Evolutionary conservation across 2,888 invertebrate genomes (phyloP).

Genomic region (Dasypogon diadema): DNA sequence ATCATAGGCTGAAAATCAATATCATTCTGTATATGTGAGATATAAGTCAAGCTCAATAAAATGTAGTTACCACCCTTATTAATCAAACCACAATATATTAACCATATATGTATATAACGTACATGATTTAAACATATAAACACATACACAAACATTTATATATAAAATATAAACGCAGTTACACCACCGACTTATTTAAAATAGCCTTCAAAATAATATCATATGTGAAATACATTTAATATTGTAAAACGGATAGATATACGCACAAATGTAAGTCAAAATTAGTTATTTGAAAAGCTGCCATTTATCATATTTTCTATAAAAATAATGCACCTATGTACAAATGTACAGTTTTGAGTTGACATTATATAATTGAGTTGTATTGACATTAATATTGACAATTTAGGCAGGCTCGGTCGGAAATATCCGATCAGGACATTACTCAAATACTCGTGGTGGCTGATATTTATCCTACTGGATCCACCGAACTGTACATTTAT

Average conservation of each 20-base stretch:
- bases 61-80: background rate
- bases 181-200: conserved; percentile 50
- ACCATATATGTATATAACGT: conserved; percentile 12
- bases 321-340: conserved; percentile 43
- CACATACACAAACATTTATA: conserved; percentile 49
- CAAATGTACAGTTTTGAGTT: conserved; percentile 40
- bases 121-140: conserved; percentile 42
- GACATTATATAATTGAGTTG: background rate
- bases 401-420: background rate
- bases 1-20: no score
- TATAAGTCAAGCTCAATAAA: no score
- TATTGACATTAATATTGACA: background rate
- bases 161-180: conserved; percentile 42
- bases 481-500: conserved; percentile 41
- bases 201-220: conserved; percentile 45
- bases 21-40: no score
- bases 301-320: conserved; percentile 34
- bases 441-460: background rate
- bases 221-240: conserved; percentile 47
- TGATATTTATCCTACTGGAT: background rate
- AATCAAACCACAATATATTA: background rate
- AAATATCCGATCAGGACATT: background rate
- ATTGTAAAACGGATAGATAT: conserved; percentile 18
- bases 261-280: conserved; percentile 39
- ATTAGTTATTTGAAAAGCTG: conserved; percentile 45